phyloP scores from a whole-genome alignment of 1,140 invertebrate genomes.

The Temnothorax curvispinosus region DNA sequence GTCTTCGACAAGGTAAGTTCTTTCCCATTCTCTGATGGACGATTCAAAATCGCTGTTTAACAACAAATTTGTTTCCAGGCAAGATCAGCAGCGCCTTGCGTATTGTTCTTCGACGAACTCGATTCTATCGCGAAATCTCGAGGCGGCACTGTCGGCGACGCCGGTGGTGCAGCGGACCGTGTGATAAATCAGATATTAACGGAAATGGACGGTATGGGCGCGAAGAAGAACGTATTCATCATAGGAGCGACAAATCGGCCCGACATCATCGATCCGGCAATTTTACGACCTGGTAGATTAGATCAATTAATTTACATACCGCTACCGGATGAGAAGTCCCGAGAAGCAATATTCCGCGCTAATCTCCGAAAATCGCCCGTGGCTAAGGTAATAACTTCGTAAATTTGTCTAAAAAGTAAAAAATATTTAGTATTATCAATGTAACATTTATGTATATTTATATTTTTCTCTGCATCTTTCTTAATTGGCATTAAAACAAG shows the following conservation, averaged over 20 bases:
- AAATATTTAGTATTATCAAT: not conserved
- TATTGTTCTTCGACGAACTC: slow-evolving; percentile 99
- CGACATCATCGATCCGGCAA: slow-evolving; percentile 99
- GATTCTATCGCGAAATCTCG: slow-evolving; percentile 99
- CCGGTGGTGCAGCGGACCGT: slow-evolving; percentile 99
- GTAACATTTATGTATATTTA: not conserved
- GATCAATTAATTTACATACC: slow-evolving; percentile 99
- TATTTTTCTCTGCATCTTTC: not conserved
- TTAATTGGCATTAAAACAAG: not conserved
- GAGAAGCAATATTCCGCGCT: slow-evolving; percentile 97
- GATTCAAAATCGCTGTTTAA: not conserved
- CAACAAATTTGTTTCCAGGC: slow-evolving; percentile 88
- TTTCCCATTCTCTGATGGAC: not conserved
- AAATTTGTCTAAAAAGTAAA: not conserved
- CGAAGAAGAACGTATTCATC: slow-evolving; percentile 99
- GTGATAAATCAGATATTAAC: slow-evolving; percentile 99
- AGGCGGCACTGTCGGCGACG: slow-evolving; percentile 98
- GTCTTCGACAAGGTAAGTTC: slow-evolving; percentile 97
- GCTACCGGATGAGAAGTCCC: slow-evolving; percentile 98
- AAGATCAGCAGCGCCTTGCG: slow-evolving; percentile 99
- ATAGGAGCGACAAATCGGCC: slow-evolving; percentile 98
- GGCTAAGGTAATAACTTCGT: slow-evolving; percentile 87
- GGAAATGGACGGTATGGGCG: slow-evolving; percentile 99
- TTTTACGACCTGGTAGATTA: slow-evolving; percentile 98
- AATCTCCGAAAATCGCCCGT: slow-evolving; percentile 99